These are phyloP conservation scores for Habroteleia sp. DNA, from an alignment of 2,888 invertebrate genomes.

Conservation along the genomic window DNA sequence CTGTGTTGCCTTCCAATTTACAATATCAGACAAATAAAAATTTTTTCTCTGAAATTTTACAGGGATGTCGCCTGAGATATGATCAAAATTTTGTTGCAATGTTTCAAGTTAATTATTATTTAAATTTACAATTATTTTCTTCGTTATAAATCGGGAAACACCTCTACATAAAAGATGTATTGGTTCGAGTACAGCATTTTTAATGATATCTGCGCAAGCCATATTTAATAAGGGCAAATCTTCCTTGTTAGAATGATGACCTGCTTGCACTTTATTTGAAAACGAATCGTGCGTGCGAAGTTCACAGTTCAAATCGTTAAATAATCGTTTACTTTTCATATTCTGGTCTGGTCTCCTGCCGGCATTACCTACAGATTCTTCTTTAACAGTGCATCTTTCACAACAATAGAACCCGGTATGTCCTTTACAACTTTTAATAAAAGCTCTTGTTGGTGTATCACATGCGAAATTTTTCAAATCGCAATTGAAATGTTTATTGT, in stretches of 20 bases:
- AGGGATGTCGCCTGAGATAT: conserved; percentile 1
- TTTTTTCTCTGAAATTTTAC: conserved; percentile 11
- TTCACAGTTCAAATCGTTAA: conserved; percentile 5
- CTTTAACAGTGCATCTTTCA: conserved; percentile 19
- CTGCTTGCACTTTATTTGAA: not conserved
- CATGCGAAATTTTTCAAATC: conserved; percentile 6
- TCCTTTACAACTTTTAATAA: conserved; percentile 23
- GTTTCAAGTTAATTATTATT: not conserved
- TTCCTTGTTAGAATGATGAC: conserved; percentile 6
- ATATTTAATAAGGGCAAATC: conserved; percentile 14
- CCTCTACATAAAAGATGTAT: conserved; percentile 60
- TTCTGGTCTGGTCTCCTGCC: not conserved
- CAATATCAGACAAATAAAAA: conserved; percentile 6
- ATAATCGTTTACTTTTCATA: conserved; percentile 9
- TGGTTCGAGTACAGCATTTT: conserved; percentile 45
- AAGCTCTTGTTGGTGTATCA: conserved; percentile 23
- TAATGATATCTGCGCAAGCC: not conserved
- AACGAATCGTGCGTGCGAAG: conserved; percentile 2
- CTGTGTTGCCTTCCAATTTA: conserved; percentile 6
- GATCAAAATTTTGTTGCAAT: conserved; percentile 8
- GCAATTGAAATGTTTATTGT: not conserved
- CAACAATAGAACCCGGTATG: conserved; percentile 3
- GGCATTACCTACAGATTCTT: conserved; percentile 1
- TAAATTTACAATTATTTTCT: not conserved
- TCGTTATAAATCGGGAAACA: conserved; percentile 1